Conservation (phyloP, 2,113 vertebrate genomes). For the Cyprinodon tularosa region DNA sequence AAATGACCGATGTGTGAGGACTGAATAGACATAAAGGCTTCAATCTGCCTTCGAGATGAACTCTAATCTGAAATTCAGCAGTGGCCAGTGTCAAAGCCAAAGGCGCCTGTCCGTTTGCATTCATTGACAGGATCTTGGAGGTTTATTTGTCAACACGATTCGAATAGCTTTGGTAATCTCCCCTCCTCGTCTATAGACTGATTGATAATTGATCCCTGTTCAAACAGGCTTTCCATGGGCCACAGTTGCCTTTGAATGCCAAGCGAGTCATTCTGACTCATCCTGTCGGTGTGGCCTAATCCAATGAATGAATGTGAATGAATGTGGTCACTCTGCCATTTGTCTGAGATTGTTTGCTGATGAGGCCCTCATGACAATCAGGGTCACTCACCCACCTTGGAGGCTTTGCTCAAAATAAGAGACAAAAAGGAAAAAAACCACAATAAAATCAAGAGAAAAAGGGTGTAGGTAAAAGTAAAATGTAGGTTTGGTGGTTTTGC, state of each 20-base stretch:
- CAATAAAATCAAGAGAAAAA: neutral
- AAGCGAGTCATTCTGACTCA: conserved; percentile 63
- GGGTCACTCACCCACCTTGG: conserved; percentile 25
- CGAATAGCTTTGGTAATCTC: conserved; percentile 50
- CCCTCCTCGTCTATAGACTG: conserved; percentile 45
- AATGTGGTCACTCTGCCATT: conserved; percentile 63
- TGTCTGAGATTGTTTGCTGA: conserved; percentile 72
- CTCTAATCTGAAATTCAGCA: conserved; percentile 57
- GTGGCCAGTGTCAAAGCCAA: conserved; percentile 78
- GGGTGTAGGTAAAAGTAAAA: neutral
- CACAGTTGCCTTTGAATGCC: conserved; percentile 75
- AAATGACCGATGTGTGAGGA: conserved; percentile 11
- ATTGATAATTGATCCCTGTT: conserved; percentile 82
- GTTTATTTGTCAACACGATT: conserved; percentile 78
- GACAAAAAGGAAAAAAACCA: neutral
- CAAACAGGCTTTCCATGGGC: conserved; percentile 69
- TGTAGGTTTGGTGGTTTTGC: neutral
- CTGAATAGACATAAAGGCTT: conserved; percentile 49
- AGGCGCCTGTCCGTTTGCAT: conserved; percentile 77
- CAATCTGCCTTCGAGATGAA: conserved; percentile 52
- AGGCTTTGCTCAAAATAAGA: neutral
- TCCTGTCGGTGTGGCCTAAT: conserved; percentile 68
- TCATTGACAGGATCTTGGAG: conserved; percentile 75
- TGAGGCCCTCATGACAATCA: conserved; percentile 39
- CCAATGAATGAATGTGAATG: conserved; percentile 72